Evolutionary conservation across 1,140 invertebrate species (phyloP), one percentile per base, ranked within the genome.

Genomic region (Oppia nitens): DNA sequence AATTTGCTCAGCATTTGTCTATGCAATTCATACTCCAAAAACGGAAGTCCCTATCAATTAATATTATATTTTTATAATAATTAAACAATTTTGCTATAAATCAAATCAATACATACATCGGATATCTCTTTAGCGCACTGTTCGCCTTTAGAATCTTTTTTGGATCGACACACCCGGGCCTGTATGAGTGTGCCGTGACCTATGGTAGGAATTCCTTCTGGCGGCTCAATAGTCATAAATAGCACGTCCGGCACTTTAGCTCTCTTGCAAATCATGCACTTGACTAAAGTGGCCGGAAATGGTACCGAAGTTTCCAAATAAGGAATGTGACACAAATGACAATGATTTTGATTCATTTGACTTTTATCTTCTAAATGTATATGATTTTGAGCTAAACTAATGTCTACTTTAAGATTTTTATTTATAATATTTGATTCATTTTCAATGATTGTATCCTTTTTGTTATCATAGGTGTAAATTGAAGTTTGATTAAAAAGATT

Each of bases 11-110:
- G 77, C 12, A 96, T 73, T 65, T 94, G 79, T 62, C 87, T 82
- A 70, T 97, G 89, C 26, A 97, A 73, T 70, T 97, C 93, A 71
- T 95, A 96, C 71, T 97, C 91, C 48, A 97, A 70, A 72, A 97
- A 96, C 1, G 93, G 93, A 47, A 97, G 72, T 64, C 66, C 68
- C 67, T 68, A 24, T 32, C 53, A 53, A 54, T 54, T 49, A 25
- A 55, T 17, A 47, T 20, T 23, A 14, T 21, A 27, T 27, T 12
- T 26, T 17, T 52, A 51, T 29, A 40, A 20, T 47, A 14, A 60
- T 48, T 21, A 47, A 47, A 17, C 17, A 40, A 45, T 60, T 47
- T 3, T 48, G 20, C 53, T 9, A 12, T 21, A 23, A 60, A 60
- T 59, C 32, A 25, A 28, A 21, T 9, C 55, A 50, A 14, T 52